Percentiles rank a stretch among this genome's conserved stretches.
These are phyloP conservation scores for Apeira syringaria DNA, from an alignment of 2,888 invertebrate genomes.

Conservation along the genomic window DNA sequence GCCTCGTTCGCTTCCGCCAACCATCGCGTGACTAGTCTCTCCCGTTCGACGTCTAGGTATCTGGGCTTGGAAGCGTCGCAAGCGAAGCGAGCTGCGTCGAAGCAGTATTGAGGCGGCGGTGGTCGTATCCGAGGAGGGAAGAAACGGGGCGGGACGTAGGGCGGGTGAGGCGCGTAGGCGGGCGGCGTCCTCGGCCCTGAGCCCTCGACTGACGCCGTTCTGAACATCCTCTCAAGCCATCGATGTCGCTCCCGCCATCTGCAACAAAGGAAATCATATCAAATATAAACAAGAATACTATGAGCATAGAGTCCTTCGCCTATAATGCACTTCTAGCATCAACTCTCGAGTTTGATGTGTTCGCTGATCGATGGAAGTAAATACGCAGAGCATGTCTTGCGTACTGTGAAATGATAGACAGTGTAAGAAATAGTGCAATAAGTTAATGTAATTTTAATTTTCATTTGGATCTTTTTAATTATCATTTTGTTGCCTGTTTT, in stretches of 20 bases:
- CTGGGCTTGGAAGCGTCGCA: conserved; percentile 77
- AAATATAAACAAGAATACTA: too few species aligned
- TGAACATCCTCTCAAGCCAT: conserved; percentile 78
- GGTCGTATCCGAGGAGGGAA: conserved; percentile 73
- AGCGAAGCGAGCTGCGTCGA: conserved; percentile 80
- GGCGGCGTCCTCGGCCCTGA: conserved; percentile 79
- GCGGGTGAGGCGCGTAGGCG: conserved; percentile 77
- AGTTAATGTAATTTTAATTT: too few species aligned
- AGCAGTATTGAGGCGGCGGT: conserved; percentile 79
- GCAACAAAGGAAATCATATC: conserved; percentile 45
- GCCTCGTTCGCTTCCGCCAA: conserved; percentile 79
- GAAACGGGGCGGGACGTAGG: conserved; percentile 73
- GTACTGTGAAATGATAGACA: too few species aligned
- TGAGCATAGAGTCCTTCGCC: too few species aligned
- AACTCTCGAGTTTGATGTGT: too few species aligned
- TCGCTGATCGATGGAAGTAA: too few species aligned
- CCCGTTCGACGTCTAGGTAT: conserved; percentile 76
- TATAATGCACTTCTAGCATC: too few species aligned
- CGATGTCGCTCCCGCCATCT: conserved; percentile 60
- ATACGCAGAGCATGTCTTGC: too few species aligned
- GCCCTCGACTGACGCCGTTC: conserved; percentile 81
- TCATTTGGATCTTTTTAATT: too few species aligned
- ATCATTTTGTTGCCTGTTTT: too few species aligned
- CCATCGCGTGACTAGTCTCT: conserved; percentile 76
- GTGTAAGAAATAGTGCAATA: too few species aligned